Conservation (phyloP, 2,888 invertebrate species). For the Parelbella ahira region DNA sequence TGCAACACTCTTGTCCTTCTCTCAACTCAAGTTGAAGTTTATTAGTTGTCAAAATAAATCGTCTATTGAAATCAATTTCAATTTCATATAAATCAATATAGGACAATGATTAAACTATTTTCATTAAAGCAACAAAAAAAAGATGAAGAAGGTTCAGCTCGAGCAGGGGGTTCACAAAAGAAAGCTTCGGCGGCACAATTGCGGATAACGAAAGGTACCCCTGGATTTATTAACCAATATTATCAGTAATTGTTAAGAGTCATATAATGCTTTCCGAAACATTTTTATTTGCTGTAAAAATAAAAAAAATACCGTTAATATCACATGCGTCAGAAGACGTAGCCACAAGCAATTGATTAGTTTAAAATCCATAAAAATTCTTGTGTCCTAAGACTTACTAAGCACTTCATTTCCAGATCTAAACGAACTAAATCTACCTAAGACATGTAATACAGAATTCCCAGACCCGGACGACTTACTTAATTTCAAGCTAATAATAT, state of each 20-base stretch:
- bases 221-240: constrained; percentile 18
- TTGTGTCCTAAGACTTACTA: neutral
- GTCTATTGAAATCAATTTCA: constrained; percentile 59
- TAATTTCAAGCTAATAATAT: constrained; percentile 96
- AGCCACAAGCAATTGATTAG: too few relatives aligned
- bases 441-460: constrained; percentile 97
- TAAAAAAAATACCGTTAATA: too few relatives aligned
- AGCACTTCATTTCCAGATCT: constrained; percentile 86
- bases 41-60: constrained; percentile 69
- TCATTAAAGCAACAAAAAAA: constrained; percentile 99
- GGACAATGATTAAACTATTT: constrained; percentile 97
- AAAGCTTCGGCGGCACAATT: constrained; percentile 98
- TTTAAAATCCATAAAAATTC: too few relatives aligned
- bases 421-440: constrained; percentile 97
- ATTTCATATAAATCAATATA: constrained; percentile 64
- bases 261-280: too few relatives aligned
- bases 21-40: constrained; percentile 25
- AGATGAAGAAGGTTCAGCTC: constrained; percentile 91
- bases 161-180: constrained; percentile 86
- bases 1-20: constrained; percentile 5
- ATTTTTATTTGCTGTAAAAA: too few relatives aligned
- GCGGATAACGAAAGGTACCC: constrained; percentile 96
- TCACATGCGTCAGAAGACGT: too few relatives aligned
- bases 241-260: too few relatives aligned
- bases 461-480: constrained; percentile 98